These are phyloP conservation scores for Rhamphomyia laevipes DNA, from an alignment of 2,888 invertebrate species.

Conservation along the genomic window DNA sequence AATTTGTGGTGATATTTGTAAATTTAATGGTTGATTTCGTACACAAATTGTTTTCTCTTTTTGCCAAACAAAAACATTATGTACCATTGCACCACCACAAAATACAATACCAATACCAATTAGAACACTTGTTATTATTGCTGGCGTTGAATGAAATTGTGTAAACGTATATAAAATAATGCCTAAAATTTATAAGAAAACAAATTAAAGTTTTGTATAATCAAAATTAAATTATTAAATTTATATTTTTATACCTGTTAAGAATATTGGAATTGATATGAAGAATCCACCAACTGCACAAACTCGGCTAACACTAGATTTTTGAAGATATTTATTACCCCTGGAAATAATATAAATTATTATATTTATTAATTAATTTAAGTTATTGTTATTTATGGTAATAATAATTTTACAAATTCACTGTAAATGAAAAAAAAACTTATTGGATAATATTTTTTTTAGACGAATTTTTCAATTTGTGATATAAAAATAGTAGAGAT, in stretches of 20 bases:
- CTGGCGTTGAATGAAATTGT: constrained; percentile 84
- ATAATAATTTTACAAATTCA: no score
- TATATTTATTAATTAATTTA: no score
- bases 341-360: constrained; percentile 42
- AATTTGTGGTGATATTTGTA: constrained; percentile 30
- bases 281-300: constrained; percentile 91
- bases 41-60: constrained; percentile 78
- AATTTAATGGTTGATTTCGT: constrained; percentile 30
- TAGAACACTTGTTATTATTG: constrained; percentile 79
- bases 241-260: constrained; percentile 56
- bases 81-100: constrained; percentile 87
- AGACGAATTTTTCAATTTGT: no score
- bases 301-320: constrained; percentile 79
- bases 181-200: constrained; percentile 44
- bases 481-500: no score
- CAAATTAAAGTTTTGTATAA: not conserved
- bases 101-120: constrained; percentile 86
- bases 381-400: no score
- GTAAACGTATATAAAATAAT: constrained; percentile 87
- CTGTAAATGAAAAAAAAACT: no score
- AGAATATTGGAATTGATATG: constrained; percentile 85
- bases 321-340: constrained; percentile 82
- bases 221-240: not conserved
- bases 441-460: no score
- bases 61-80: constrained; percentile 92